A percentile compares a stretch with the other conserved stretches of the same genome.
phyloP scores from a whole-genome alignment of 2,113 vertebrate genomes.

The Poeciliopsis retropinna region DNA sequence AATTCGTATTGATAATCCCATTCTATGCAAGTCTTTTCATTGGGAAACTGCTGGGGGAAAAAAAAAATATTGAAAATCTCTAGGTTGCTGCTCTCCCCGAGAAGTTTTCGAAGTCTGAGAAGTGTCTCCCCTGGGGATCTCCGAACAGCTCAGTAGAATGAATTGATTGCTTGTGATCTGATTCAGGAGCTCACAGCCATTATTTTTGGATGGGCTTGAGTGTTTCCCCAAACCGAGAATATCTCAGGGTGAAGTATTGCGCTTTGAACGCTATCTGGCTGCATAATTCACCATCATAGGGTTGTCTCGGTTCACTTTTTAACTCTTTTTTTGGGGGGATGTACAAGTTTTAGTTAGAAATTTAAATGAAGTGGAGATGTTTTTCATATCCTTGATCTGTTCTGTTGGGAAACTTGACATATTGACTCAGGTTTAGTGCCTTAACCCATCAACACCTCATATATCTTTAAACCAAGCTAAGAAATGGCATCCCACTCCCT shows the following conservation, averaged over 20 bases:
- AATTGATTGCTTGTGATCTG: neutral
- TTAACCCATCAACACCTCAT: neutral
- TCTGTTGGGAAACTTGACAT: neutral
- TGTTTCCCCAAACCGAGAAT: neutral
- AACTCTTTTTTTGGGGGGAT: neutral
- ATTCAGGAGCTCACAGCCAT: neutral
- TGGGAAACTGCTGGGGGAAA: neutral
- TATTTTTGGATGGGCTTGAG: neutral
- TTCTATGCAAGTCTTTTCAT: neutral
- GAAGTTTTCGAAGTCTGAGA: neutral
- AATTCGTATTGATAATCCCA: neutral
- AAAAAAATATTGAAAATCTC: neutral
- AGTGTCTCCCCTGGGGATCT: neutral
- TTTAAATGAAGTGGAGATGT: neutral
- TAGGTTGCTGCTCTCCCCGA: neutral
- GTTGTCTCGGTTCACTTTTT: neutral
- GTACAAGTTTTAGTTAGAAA: neutral
- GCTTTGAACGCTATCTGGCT: neutral
- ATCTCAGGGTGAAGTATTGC: neutral
- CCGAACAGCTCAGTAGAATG: neutral
- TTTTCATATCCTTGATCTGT: neutral
- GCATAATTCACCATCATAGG: neutral
- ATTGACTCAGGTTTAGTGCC: too few species aligned
- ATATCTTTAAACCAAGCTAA: neutral
- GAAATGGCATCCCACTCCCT: neutral